Percentiles rank a stretch among this genome's conserved stretches.
phyloP scores from a whole-genome alignment of 2,888 invertebrate genomes.

The Ochropleura leucogaster region DNA sequence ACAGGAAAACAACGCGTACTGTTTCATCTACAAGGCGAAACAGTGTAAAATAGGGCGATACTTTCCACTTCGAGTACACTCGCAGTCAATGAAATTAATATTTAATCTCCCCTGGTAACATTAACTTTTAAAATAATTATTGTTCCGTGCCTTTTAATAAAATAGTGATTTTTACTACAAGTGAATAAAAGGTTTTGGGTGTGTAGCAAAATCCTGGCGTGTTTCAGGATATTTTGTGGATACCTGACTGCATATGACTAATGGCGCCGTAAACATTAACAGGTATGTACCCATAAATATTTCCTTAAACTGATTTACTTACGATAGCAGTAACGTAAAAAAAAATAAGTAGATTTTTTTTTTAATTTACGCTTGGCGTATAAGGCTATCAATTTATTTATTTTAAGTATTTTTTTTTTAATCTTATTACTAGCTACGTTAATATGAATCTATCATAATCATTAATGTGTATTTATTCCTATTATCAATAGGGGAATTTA shows the following conservation, averaged over 20 bases:
- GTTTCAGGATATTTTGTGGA: background rate
- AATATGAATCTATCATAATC: background rate
- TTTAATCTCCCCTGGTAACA: background rate
- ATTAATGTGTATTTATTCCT: background rate
- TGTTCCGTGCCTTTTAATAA: background rate
- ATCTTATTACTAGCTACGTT: background rate
- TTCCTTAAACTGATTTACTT: background rate
- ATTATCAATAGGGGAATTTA: background rate
- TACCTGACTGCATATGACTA: background rate
- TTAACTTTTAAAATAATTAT: conserved; percentile 1
- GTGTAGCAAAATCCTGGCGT: background rate
- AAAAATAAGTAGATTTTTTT: too few species aligned
- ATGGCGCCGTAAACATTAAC: background rate
- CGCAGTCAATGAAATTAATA: background rate
- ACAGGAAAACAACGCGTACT: background rate
- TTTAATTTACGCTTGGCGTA: background rate
- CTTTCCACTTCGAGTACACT: background rate
- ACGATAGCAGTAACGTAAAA: background rate
- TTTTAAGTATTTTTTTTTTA: too few species aligned
- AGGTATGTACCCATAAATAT: background rate
- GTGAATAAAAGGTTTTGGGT: background rate
- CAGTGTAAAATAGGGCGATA: background rate
- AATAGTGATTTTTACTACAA: too few species aligned
- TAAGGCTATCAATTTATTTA: background rate
- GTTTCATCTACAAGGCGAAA: background rate